A percentile compares a stretch with the other conserved stretches of the same genome.
Evolutionary conservation across 2,113 vertebrate species (phyloP).

Genomic region (Equus quagga): DNA sequence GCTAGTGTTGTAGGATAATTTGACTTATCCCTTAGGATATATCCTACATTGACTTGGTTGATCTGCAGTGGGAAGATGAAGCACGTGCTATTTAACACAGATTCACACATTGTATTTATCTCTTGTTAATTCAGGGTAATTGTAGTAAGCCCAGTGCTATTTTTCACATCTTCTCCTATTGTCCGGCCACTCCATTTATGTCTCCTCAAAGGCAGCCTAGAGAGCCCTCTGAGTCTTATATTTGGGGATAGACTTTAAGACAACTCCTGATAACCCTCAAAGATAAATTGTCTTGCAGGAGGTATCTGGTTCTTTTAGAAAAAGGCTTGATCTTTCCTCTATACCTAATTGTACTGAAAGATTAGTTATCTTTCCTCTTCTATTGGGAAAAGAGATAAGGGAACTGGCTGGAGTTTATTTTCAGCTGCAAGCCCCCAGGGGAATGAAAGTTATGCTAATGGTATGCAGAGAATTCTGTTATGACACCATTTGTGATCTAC

Average conservation of each 20-base stretch:
- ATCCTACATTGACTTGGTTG: neutral
- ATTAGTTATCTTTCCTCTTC: constrained; percentile 51
- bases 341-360: constrained; percentile 54
- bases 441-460: constrained; percentile 58
- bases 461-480: constrained; percentile 41
- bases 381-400: constrained; percentile 55
- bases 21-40: neutral
- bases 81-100: neutral
- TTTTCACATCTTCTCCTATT: neutral
- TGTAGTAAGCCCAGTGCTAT: neutral
- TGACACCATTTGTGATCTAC: constrained; percentile 11
- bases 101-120: neutral
- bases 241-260: neutral
- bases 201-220: neutral
- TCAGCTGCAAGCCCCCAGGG: constrained; percentile 18
- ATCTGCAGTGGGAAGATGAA: neutral
- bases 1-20: neutral
- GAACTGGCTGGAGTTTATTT: constrained; percentile 51
- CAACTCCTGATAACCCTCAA: constrained; percentile 25
- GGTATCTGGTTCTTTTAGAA: constrained; percentile 1
- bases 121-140: neutral
- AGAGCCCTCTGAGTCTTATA: neutral
- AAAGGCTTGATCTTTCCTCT: constrained; percentile 58
- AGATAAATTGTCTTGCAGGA: constrained; percentile 52
- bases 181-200: neutral